Percentiles rank a stretch among this genome's conserved stretches.
Evolutionary conservation across 2,888 invertebrate genomes (phyloP).

Genomic region (Diloba caeruleocephala): DNA sequence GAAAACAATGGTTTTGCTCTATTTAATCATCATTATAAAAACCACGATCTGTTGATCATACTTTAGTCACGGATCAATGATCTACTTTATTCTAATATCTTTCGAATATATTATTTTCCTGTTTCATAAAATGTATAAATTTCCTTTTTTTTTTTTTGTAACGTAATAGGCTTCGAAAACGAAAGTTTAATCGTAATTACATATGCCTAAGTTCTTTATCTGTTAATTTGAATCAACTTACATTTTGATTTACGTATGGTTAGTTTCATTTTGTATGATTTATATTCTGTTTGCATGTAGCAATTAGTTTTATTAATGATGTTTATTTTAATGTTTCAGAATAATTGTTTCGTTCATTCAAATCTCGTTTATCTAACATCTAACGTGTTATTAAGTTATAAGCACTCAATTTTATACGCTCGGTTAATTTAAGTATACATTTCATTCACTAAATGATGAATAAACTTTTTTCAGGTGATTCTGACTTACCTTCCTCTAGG

Average conservation of each 20-base stretch:
- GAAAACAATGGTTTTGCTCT: conserved; percentile 43
- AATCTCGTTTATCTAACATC: conserved; percentile 13
- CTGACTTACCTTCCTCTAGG: conserved; percentile 93
- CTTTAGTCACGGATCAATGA: conserved; percentile 27
- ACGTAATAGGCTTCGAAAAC: conserved; percentile 14
- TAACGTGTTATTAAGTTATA: conserved; percentile 26
- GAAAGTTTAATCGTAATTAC: conserved; percentile 14
- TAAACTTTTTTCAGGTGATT: background rate
- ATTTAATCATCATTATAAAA: conserved; percentile 31
- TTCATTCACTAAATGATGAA: conserved; percentile 4
- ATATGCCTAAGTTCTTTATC: conserved; percentile 4
- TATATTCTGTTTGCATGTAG: background rate
- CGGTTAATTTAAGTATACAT: conserved; percentile 14
- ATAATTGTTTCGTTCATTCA: conserved; percentile 15
- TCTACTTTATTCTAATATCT: conserved; percentile 13
- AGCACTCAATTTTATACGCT: conserved; percentile 18
- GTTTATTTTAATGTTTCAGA: conserved; percentile 7
- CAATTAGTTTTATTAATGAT: conserved; percentile 10
- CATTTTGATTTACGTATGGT: conserved; percentile 6
- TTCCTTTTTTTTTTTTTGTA: background rate
- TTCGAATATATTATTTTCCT: conserved; percentile 8
- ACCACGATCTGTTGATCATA: conserved; percentile 17
- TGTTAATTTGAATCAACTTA: conserved; percentile 7
- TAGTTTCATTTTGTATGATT: background rate
- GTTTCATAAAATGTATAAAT: conserved; percentile 1